These are phyloP conservation scores for Heliothis subflexa DNA, from an alignment of 1,140 invertebrate species.

Conservation along the genomic window DNA sequence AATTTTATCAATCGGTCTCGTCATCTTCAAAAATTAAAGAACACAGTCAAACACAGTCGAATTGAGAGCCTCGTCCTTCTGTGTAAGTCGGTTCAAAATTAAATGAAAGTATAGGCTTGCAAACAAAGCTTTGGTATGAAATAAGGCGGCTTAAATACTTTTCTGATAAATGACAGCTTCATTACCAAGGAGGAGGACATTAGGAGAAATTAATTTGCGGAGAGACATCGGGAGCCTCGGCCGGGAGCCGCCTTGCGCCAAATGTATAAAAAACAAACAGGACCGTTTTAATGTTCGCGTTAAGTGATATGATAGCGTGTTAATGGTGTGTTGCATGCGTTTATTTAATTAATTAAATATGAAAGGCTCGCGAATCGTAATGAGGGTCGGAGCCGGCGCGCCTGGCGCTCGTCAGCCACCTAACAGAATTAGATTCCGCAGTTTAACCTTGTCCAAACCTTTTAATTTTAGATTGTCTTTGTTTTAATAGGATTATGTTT, in stretches of 20 bases:
- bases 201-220: slow-evolving; percentile 19
- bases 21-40: no score
- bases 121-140: slow-evolving; percentile 13
- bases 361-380: slow-evolving; percentile 64
- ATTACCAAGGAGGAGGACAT: slow-evolving; percentile 22
- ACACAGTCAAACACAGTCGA: no score
- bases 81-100: background rate
- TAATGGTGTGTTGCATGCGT: slow-evolving; percentile 70
- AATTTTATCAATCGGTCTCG: no score
- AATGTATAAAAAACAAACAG: slow-evolving; percentile 54
- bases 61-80: no score
- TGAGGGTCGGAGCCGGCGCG: slow-evolving; percentile 28
- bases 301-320: slow-evolving; percentile 66
- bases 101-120: background rate
- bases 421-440: no score
- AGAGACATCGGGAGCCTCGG: background rate
- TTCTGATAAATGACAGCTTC: background rate
- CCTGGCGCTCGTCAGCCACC: background rate
- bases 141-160: slow-evolving; percentile 1
- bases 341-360: slow-evolving; percentile 76
- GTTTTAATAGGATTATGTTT: no score
- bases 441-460: no score
- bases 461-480: no score
- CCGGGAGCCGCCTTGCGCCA: slow-evolving; percentile 7
- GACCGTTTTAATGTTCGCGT: slow-evolving; percentile 51